Evolutionary conservation across 1,140 invertebrate genomes (phyloP), one percentile per base, ranked within the genome.

Genomic region (Nomia melanderi): DNA sequence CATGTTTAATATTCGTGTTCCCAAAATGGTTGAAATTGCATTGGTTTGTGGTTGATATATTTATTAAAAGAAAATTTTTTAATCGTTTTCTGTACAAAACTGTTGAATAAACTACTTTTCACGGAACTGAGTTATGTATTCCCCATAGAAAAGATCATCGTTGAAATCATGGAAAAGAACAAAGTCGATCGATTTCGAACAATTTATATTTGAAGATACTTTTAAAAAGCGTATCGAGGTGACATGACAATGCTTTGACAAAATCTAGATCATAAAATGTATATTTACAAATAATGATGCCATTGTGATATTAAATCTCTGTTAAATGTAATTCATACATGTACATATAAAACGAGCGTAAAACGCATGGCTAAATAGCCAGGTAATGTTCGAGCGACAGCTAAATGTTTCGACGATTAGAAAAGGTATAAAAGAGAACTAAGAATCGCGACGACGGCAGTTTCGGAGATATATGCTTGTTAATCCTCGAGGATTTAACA

Each of bases 341-440:
- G 8, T 44, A 59, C 56, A 54, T 56, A 70, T 50, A 73, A 77
- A 57, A 77, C 9, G 3, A n/a, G 41, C 8, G 71, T 6, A 14
- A 14, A 20, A 70, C 33, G 50, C 27, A 81, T 66, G 60, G 36
- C 70, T 47, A 76, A 79, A 44, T 47, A 41, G 41, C 60, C 60
- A 72, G 71, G 53, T 33, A 66, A 33, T 25, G 47, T 9, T n/a
- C 59, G 54, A 56, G 0, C 65, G 50, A 67, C 11, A 44, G 5
- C 31, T 65, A n/a, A 31, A 66, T 67, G 23, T 53, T 36, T 62
- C 17, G 25, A 70, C 25, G 56, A 77, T 71, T 70, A 75, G 73
- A 82, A 78, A 78, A 74, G 20, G 69, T 83, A 82, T 74, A 78
- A 83, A 82, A 82, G 44, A 0, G 31, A 77, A 27, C 39, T 44